Percentiles rank a stretch among this genome's conserved stretches.
Evolutionary conservation across 2,797 vertebrate genomes (phyloP).

Genomic region (Cyprinella venusta): DNA sequence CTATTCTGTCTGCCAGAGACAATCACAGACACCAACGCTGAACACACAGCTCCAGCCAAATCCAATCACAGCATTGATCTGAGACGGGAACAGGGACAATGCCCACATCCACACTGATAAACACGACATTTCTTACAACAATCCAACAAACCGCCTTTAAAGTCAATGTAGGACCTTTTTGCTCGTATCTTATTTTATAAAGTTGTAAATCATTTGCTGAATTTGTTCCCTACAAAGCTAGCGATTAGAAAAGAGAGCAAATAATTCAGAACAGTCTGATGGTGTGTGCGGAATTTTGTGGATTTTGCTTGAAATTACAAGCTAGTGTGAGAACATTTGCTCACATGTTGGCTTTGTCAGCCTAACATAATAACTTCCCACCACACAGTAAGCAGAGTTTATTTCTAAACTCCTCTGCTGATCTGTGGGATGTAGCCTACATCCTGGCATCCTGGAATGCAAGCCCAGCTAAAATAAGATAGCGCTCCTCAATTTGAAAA

Average conservation of each 20-base stretch:
- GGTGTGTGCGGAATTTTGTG: not conserved
- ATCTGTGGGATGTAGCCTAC: constrained; percentile 8
- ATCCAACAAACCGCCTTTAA: not conserved
- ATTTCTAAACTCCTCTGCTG: constrained; percentile 12
- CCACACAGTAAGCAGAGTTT: constrained; percentile 13
- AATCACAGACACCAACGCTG: constrained; percentile 34
- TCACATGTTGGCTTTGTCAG: constrained; percentile 11
- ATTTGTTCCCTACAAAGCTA: not conserved
- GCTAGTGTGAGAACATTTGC: not conserved
- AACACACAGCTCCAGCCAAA: constrained; percentile 39
- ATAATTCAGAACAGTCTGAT: not conserved
- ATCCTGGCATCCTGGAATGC: constrained; percentile 31
- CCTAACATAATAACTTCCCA: constrained; percentile 2
- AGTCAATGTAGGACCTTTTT: not conserved
- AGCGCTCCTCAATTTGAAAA: constrained; percentile 64
- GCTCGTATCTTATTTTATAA: no score
- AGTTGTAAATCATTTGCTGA: no score
- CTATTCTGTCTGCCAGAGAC: constrained; percentile 37
- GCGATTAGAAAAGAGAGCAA: not conserved
- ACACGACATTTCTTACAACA: not conserved
- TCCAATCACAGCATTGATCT: constrained; percentile 39
- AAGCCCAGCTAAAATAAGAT: constrained; percentile 43
- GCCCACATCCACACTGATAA: not conserved
- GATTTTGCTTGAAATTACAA: not conserved
- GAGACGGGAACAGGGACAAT: not conserved